phyloP scores from a whole-genome alignment of 1,140 invertebrate species.

The Bombus confusus region DNA sequence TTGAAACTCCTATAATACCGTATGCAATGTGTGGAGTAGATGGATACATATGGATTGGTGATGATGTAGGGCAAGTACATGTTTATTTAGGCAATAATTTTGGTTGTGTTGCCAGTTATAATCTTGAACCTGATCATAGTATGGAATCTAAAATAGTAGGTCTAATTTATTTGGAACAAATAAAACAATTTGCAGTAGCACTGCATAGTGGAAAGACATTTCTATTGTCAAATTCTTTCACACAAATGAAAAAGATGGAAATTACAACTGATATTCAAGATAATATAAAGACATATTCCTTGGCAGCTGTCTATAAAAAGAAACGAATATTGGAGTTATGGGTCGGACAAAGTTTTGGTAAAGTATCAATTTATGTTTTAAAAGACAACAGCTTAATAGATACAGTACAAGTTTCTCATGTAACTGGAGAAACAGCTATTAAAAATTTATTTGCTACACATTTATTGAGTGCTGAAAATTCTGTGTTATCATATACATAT shows the following conservation, averaged over 20 bases:
- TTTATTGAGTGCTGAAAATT: slow-evolving; percentile 79
- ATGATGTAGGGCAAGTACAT: slow-evolving; percentile 90
- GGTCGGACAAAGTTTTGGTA: slow-evolving; percentile 90
- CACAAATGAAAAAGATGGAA: slow-evolving; percentile 77
- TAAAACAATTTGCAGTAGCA: slow-evolving; percentile 88
- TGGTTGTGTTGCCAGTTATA: slow-evolving; percentile 80
- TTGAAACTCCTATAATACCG: slow-evolving; percentile 83
- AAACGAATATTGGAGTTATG: slow-evolving; percentile 82
- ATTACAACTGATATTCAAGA: slow-evolving; percentile 61
- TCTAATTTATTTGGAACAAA: slow-evolving; percentile 85
- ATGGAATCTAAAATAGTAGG: slow-evolving; percentile 84
- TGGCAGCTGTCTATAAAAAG: slow-evolving; percentile 75
- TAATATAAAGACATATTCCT: slow-evolving; percentile 77
- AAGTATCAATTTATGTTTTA: slow-evolving; percentile 87
- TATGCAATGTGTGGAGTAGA: slow-evolving; percentile 88
- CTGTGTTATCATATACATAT: slow-evolving; percentile 91
- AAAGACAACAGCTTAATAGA: slow-evolving; percentile 78
- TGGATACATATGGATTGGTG: slow-evolving; percentile 92
- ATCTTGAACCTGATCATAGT: slow-evolving; percentile 81
- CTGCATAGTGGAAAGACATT: slow-evolving; percentile 89
- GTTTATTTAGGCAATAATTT: slow-evolving; percentile 85
- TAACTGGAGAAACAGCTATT: slow-evolving; percentile 65
- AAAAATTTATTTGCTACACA: slow-evolving; percentile 80
- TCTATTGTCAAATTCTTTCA: slow-evolving; percentile 82
- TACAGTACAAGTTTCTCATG: slow-evolving; percentile 70